phyloP scores from a whole-genome alignment of 2,797 vertebrate species.

The Cygnus olor region DNA sequence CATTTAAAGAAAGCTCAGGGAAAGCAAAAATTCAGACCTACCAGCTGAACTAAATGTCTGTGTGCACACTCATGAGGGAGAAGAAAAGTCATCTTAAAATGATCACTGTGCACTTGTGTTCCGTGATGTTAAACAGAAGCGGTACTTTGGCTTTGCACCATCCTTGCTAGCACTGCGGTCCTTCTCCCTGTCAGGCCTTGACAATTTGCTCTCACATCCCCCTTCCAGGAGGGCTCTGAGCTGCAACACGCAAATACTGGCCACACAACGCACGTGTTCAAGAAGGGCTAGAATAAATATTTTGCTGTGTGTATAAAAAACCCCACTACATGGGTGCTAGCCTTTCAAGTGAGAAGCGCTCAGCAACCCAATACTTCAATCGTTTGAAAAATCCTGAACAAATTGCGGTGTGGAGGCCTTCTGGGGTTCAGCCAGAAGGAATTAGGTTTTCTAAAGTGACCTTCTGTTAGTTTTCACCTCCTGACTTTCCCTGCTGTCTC shows the following conservation, averaged over 20 bases:
- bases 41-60: neutral
- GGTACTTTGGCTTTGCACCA: neutral
- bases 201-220: neutral
- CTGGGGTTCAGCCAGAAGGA: neutral
- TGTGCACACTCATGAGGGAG: neutral
- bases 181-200: neutral
- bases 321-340: accelerated
- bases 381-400: neutral
- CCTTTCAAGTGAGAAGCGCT: neutral
- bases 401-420: neutral
- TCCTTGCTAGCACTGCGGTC: neutral
- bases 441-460: neutral
- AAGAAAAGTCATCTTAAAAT: neutral
- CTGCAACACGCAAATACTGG: neutral
- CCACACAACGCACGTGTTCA: neutral
- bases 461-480: neutral
- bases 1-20: neutral
- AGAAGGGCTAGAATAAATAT: neutral
- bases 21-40: neutral
- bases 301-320: neutral
- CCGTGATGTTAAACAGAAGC: neutral
- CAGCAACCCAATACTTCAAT: neutral
- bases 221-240: neutral
- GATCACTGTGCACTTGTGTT: neutral
- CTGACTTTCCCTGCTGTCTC: neutral